Evolutionary conservation across 2,888 invertebrate species (phyloP), one percentile per base, ranked within the genome.

Genomic region (Xanthorhoe spadicearia): DNA sequence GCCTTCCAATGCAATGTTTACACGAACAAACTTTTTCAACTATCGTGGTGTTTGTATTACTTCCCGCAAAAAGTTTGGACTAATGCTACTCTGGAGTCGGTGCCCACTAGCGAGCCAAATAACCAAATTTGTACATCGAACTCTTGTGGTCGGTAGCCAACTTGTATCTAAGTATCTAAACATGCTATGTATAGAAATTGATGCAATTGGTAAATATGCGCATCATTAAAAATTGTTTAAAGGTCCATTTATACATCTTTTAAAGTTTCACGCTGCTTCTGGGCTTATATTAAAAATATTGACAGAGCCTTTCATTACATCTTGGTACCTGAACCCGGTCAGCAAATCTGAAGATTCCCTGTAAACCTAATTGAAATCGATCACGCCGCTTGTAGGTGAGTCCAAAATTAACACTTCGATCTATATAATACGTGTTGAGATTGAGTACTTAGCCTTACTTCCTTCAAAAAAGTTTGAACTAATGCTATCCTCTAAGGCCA

Each of bases 1-100:
- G 50, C 65, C 73, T 75, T 81, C 83, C 84, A 83, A 80, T 75
- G 75, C 80, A 72, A 78, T 82, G 82, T 82, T 83, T 83, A 78
- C 78, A 74, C 74, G 71, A 76, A 75, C 75, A 69, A 80, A 82
- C 77, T 81, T 80, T 79, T 77, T 79, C 74, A 75, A 77, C 77
- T 74, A 77, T 66, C 74, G 73, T 69, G 73, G 70, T 74, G 73
- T 77, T 76, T 75, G 77, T 74, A 76, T 74, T 76, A 78, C 74
- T 78, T 73, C 69, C 74, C 71, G 70, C 76, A 78, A 80, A 77
- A 82, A 81, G 75, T 79, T 78, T 71, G 64, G 75, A 77, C 76
- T 74, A 74, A 76, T 74, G 68, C 74, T 72, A 73, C 46, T 66
- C 76, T 70, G 71, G 51, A 49, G 43, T 50, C 49, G 19, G 61